Percentiles rank a stretch among this genome's conserved stretches.
Evolutionary conservation across 1,140 invertebrate species (phyloP).

Genomic region (Harlomillsia oculata): DNA sequence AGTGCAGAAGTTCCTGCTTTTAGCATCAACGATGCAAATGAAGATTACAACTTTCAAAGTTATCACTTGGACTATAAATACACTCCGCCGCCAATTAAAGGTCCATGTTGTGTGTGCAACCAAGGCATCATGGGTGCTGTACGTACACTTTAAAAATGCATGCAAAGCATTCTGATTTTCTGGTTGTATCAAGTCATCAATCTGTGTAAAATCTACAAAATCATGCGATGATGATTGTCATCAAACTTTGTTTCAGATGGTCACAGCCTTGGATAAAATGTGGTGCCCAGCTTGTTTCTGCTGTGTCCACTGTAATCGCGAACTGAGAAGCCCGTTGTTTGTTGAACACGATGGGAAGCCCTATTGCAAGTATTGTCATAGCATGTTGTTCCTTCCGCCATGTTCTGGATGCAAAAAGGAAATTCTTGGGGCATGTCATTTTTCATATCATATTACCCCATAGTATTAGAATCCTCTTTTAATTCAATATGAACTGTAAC

Average conservation of each 20-base stretch:
- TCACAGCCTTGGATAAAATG: constrained; percentile 33
- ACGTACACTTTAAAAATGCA: not conserved
- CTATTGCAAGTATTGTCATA: constrained; percentile 54
- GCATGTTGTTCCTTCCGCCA: constrained; percentile 29
- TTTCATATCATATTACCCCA: too few species aligned
- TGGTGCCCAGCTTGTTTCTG: constrained; percentile 78
- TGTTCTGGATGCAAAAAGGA: constrained; percentile 27
- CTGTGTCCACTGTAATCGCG: constrained; percentile 68
- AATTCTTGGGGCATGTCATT: constrained; percentile 16
- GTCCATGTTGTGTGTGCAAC: constrained; percentile 32
- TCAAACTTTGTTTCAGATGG: constrained; percentile 22
- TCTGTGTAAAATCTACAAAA: too few species aligned
- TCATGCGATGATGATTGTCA: not conserved
- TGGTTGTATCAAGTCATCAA: too few species aligned
- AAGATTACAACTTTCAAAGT: constrained; percentile 29
- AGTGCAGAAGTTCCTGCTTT: constrained; percentile 13
- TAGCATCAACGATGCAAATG: constrained; percentile 27
- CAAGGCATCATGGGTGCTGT: constrained; percentile 34
- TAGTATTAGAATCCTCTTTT: too few species aligned
- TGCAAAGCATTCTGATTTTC: too few species aligned
- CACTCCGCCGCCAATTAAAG: constrained; percentile 31
- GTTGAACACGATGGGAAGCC: constrained; percentile 88
- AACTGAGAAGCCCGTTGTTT: constrained; percentile 94
- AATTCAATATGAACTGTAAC: not conserved
- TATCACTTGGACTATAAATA: constrained; percentile 35